A percentile compares a stretch with the other conserved stretches of the same genome.
These are phyloP conservation scores for Heliothis subflexa DNA, from an alignment of 1,140 invertebrate species.

Conservation along the genomic window DNA sequence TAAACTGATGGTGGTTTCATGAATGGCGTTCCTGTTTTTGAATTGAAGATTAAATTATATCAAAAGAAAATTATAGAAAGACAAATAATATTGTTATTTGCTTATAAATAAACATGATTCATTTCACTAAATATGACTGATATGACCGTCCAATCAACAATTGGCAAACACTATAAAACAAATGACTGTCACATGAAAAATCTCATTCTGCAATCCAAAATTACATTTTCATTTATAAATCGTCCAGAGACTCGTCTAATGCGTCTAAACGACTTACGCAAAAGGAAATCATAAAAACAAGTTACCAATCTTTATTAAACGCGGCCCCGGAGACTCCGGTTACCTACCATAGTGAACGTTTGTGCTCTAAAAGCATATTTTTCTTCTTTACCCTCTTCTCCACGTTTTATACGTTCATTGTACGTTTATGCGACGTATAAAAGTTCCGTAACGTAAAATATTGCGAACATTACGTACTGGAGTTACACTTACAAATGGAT, in stretches of 20 bases:
- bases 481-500: constrained; percentile 40
- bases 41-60: not conserved
- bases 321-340: constrained; percentile 49
- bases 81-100: not conserved
- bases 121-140: too few species aligned
- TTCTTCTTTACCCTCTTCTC: constrained; percentile 54
- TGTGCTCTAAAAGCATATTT: constrained; percentile 56
- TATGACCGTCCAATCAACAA: not conserved
- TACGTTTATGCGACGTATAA: constrained; percentile 58
- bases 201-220: not conserved
- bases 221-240: constrained; percentile 3
- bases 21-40: not conserved
- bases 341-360: constrained; percentile 38
- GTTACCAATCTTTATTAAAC: constrained; percentile 67
- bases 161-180: not conserved
- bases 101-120: too few species aligned
- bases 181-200: constrained; percentile 1
- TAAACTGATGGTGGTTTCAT: not conserved
- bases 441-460: constrained; percentile 53
- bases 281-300: constrained; percentile 63
- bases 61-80: not conserved
- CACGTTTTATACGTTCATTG: constrained; percentile 51
- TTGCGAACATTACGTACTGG: constrained; percentile 32
- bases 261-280: constrained; percentile 29
- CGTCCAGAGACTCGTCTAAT: constrained; percentile 30